Base-by-base conservation (phyloP, 1,140 invertebrate genomes). In the Zaprionus capensis region DNA sequence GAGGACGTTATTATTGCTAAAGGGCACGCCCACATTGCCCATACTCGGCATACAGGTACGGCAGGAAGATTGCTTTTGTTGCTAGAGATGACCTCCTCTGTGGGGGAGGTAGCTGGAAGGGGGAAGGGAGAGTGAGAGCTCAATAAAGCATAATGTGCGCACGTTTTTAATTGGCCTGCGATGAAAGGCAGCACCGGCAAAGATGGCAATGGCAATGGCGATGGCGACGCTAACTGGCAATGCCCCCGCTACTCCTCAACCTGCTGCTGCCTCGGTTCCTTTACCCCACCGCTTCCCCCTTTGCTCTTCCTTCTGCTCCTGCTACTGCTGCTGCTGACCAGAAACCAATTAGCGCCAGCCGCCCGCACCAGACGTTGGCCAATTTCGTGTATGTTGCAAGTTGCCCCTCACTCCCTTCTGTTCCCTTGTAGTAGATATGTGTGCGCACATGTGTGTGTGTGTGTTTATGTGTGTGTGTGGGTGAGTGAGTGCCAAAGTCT, bases 1-100 rank as follows among this genome's bases (percentile, higher is more conserved):
- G 78, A 81, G 88, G 88, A 91, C 84, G 84, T 88, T 88, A 91
- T 91, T 91, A 91, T 84, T 86, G 86, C 82, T 90, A 91, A 91
- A 72, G 78, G 86, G 75, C 87, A 91, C 80, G 87, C 82, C 87
- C 82, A 71, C 63, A 68, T 65, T 49, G 55, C 53, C 15, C 12
- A 7, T 20, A 11, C 22, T 12, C 24, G 15, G 11, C 24, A 20
- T 5, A 56, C 53, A 56, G 53, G 53, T 56, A 56, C 14, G 26
- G 28, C 71, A 53, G 51, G 24, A 22, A 22, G 46, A 51, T 51
- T 51, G 44, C 20, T 20, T 20, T 12, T 49, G 44, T 11, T 49
- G 46, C 46, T 51, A 51, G 46, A 51, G 4, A 51, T 51, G 46
- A 22, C 20, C 9, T 12, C 46, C 9, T 14, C n/a, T n/a, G 2